phyloP scores from a whole-genome alignment of 2,113 vertebrate genomes.

The Pelvicachromis taeniatus region DNA sequence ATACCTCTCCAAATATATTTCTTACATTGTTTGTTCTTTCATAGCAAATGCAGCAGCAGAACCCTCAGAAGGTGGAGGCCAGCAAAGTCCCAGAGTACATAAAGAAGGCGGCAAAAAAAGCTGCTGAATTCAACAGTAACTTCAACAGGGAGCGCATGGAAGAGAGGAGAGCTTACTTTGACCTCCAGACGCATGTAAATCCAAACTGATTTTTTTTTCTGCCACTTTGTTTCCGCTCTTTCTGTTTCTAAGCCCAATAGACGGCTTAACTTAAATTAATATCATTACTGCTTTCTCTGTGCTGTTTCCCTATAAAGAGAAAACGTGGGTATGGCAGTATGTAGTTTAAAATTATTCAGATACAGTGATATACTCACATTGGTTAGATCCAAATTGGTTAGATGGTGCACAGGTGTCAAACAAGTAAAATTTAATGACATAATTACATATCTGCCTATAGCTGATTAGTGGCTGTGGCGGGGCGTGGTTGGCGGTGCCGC shows the following conservation, averaged over 20 bases:
- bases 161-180: slow-evolving; percentile 96
- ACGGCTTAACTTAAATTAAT: not conserved
- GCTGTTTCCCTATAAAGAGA: not conserved
- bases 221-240: too few relatives aligned
- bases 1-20: too few relatives aligned
- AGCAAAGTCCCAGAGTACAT: slow-evolving; percentile 99
- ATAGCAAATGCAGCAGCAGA: slow-evolving; percentile 98
- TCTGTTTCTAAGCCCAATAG: not conserved
- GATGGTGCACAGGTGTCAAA: not conserved
- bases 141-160: slow-evolving; percentile 97
- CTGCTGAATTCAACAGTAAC: slow-evolving; percentile 96
- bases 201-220: not conserved
- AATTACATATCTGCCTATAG: not conserved
- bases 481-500: too few relatives aligned
- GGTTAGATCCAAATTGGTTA: not conserved
- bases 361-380: not conserved
- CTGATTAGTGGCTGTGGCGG: not conserved
- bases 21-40: slow-evolving; percentile 3
- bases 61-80: slow-evolving; percentile 94
- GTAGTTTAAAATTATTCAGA: not conserved
- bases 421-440: not conserved
- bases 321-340: not conserved
- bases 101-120: slow-evolving; percentile 96
- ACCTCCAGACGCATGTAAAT: slow-evolving; percentile 95
- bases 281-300: not conserved